Evolutionary conservation across 2,113 vertebrate species (phyloP).

Genomic region (Enhydra lutris): DNA sequence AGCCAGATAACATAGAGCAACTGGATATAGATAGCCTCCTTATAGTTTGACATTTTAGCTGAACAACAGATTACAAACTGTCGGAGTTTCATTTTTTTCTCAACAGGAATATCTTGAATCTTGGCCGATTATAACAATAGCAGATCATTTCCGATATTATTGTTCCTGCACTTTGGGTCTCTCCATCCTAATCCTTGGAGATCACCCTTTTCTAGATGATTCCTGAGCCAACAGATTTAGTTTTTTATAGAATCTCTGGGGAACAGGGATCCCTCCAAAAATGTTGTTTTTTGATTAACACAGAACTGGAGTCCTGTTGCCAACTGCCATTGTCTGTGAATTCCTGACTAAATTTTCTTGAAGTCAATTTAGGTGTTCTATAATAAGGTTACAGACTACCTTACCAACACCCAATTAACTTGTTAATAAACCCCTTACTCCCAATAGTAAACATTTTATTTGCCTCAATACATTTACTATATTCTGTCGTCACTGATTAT

Average conservation of each 20-base stretch:
- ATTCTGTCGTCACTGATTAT: neutral
- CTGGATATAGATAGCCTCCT: neutral
- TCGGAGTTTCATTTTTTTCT: neutral
- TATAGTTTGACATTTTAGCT: neutral
- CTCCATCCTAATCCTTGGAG: neutral
- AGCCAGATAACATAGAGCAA: neutral
- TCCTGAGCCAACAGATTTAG: neutral
- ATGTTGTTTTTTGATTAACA: neutral
- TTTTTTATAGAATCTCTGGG: constrained; percentile 10
- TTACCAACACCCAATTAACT: neutral
- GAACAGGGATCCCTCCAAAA: neutral
- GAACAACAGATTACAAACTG: neutral
- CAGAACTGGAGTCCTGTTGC: neutral
- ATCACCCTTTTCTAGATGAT: neutral
- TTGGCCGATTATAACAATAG: neutral
- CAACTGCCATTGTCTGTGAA: neutral
- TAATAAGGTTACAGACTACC: neutral
- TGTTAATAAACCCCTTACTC: neutral
- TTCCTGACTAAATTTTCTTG: neutral
- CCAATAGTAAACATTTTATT: neutral
- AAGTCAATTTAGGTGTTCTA: neutral
- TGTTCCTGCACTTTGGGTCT: neutral
- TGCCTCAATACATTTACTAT: neutral
- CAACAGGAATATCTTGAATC: neutral
- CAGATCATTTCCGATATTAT: neutral